Evolutionary conservation across 2,797 vertebrate genomes (phyloP).

Genomic region (Paedocypris micromegethes): DNA sequence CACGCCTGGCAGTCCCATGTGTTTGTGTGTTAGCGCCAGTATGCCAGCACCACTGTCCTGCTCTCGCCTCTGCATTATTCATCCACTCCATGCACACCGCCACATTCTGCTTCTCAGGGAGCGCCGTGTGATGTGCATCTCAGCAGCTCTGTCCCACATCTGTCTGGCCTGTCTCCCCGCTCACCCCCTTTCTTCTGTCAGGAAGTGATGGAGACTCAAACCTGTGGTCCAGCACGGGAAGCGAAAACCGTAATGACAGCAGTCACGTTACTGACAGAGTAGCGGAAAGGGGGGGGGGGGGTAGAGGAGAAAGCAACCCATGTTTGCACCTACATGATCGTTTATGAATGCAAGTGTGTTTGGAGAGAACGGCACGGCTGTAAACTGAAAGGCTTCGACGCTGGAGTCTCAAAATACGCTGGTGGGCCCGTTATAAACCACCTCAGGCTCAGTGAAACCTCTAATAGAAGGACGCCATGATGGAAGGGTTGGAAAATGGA

Average conservation of each 20-base stretch:
- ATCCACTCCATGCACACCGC: conserved; percentile 48
- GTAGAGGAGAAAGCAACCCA: too few species aligned
- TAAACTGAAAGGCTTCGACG: too few species aligned
- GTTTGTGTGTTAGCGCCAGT: conserved; percentile 33
- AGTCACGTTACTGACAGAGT: conserved; percentile 18
- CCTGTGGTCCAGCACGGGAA: conserved; percentile 16
- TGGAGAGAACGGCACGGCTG: too few species aligned
- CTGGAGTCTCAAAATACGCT: too few species aligned
- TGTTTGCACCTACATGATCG: too few species aligned
- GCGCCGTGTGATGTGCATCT: conserved; percentile 43
- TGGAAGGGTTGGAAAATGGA: too few species aligned
- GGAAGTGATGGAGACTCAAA: conserved; percentile 40
- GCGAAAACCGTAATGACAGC: conserved; percentile 14
- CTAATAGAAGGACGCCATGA: too few species aligned
- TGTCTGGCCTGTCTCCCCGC: conserved; percentile 26
- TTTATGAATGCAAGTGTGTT: too few species aligned
- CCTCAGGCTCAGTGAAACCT: too few species aligned
- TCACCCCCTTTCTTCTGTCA: conserved; percentile 16
- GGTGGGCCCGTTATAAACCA: too few species aligned
- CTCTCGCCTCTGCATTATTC: conserved; percentile 53
- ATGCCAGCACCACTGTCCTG: conserved; percentile 49
- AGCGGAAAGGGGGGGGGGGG: background rate
- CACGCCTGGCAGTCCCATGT: conserved; percentile 49
- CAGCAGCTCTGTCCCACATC: conserved; percentile 28
- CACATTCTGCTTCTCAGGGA: conserved; percentile 51